Conservation (phyloP, 1,140 invertebrate species). For the Lutraria rhynchaena region DNA sequence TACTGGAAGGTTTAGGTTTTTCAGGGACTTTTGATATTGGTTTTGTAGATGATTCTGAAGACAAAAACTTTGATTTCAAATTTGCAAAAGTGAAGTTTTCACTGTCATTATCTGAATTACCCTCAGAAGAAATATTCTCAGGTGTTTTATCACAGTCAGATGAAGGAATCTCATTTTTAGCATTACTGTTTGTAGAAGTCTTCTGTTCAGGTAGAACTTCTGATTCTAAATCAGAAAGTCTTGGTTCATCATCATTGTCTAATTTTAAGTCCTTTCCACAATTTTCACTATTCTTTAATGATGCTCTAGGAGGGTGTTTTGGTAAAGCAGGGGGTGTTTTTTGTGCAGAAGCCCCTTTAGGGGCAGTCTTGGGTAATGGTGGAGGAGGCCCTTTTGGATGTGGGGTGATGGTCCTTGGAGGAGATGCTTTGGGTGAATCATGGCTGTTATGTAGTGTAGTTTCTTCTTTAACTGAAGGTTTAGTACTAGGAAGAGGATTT, state of each 20-base stretch:
- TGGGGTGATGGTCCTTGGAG: background rate
- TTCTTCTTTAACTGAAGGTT: slow-evolving; percentile 13
- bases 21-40: too few relatives aligned
- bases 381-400: slow-evolving; percentile 46
- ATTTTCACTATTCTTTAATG: background rate
- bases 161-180: background rate
- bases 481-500: background rate
- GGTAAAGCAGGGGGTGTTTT: slow-evolving; percentile 37
- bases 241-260: slow-evolving; percentile 4
- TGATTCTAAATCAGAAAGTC: background rate
- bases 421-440: slow-evolving; percentile 3
- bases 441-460: background rate
- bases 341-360: background rate
- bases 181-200: background rate
- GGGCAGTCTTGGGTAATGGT: slow-evolving; percentile 47
- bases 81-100: slow-evolving; percentile 27
- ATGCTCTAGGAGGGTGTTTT: slow-evolving; percentile 9
- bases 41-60: background rate
- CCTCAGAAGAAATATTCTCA: background rate
- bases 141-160: slow-evolving; percentile 8
- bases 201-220: background rate
- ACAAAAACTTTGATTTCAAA: slow-evolving; percentile 42
- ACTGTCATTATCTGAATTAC: background rate
- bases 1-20: too few relatives aligned
- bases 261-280: background rate